Evolutionary conservation across 2,888 invertebrate genomes (phyloP), one percentile per base, ranked within the genome.

Genomic region (Phlogophora meticulosa): DNA sequence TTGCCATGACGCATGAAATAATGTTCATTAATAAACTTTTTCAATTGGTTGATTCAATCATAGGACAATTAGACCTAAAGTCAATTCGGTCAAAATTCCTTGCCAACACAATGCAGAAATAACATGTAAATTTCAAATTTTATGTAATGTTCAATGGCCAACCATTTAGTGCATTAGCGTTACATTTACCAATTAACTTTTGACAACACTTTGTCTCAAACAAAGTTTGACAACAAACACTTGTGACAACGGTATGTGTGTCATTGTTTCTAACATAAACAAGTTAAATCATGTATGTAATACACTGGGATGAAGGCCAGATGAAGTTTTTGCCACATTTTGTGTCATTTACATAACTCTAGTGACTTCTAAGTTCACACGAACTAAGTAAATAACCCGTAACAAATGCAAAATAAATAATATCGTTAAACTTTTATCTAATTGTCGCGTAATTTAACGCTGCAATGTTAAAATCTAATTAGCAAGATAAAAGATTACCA

Each of bases 271-370:
- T 43, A 65, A 67, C 53, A 61, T 55, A 58, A 63, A 76, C 58
- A 55, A 49, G 20, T 51, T 48, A 76, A 76, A 66, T 64, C 45
- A 64, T 65, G 69, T 55, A 57, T 56, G 24, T 61, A 53, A 58
- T 75, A 64, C 72, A 58, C 61, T 60, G 45, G 48, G 48, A 76
- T 60, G 59, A 68, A 78, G 72, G 67, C 34, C 36, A 24, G 7
- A n/a, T n/a, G n/a, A n/a, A 57, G 52, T 66, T 62, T 49, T 53
- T 58, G 34, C 49, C 17, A 75, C 36, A 63, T 63, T 56, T 57
- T n/a, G 22, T 34, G 46, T 60, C 28, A 65, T 79, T 76, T 60
- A 66, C 72, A 66, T 76, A 76, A 78, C 60, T 71, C n/a, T 20
- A 10, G 49, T 52, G 49, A 69, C 58, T 66, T 66, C 42, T 55